Percentiles rank a stretch among this genome's conserved stretches.
Evolutionary conservation across 1,140 invertebrate genomes (phyloP).

Genomic region (Halictus rubicundus): DNA sequence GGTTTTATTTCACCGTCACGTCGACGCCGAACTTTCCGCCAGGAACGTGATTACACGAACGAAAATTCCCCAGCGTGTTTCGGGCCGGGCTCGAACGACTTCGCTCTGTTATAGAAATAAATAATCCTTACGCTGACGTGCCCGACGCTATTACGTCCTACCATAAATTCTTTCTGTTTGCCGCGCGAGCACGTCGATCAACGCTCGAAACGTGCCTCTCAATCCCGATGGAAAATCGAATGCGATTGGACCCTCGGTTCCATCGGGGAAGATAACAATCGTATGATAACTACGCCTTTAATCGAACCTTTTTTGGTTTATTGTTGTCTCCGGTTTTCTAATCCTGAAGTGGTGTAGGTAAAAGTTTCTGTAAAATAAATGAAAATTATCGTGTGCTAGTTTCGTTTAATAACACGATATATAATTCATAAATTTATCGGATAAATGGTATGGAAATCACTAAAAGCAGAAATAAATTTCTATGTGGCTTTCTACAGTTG

Average conservation of each 20-base stretch:
- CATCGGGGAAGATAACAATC: not conserved
- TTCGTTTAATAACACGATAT: too few species aligned
- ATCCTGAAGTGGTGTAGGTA: too few species aligned
- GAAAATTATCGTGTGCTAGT: too few species aligned
- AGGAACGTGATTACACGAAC: not conserved
- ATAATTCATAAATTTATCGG: too few species aligned
- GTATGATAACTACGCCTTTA: not conserved
- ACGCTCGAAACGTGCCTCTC: too few species aligned
- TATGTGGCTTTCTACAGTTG: too few species aligned
- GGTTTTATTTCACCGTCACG: constrained; percentile 1
- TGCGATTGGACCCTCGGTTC: not conserved
- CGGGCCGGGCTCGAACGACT: not conserved
- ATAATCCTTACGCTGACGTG: not conserved
- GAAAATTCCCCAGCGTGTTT: not conserved
- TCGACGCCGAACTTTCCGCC: not conserved
- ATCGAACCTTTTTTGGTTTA: too few species aligned
- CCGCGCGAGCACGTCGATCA: not conserved
- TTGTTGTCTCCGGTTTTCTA: too few species aligned
- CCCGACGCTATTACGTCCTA: not conserved
- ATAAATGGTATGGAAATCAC: too few species aligned
- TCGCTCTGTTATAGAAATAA: not conserved
- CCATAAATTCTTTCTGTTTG: not conserved
- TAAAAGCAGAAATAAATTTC: too few species aligned
- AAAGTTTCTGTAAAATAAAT: too few species aligned
- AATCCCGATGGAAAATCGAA: not conserved